These are phyloP conservation scores for Aproaerema taeniolella DNA, from an alignment of 2,888 invertebrate species.

Conservation along the genomic window DNA sequence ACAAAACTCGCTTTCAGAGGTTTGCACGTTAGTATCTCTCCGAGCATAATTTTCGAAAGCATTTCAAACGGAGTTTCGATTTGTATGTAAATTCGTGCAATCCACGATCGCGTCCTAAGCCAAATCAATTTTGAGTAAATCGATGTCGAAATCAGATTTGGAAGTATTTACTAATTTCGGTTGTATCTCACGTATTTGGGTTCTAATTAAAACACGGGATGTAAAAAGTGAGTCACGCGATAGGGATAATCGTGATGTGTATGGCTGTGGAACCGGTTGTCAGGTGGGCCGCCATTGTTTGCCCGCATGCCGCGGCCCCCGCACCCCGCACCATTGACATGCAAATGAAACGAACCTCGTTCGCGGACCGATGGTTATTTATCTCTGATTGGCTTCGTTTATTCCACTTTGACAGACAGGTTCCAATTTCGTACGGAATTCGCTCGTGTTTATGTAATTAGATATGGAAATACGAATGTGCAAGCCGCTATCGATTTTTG, in stretches of 20 bases:
- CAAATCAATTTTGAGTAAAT: slow-evolving; percentile 3
- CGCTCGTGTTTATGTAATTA: slow-evolving; percentile 52
- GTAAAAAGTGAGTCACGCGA: slow-evolving; percentile 14
- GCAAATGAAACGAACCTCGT: slow-evolving; percentile 66
- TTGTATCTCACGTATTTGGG: background rate
- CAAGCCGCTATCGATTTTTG: slow-evolving; percentile 20
- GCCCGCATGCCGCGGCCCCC: slow-evolving; percentile 24
- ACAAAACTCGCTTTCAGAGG: too few species aligned
- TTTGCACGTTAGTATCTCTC: too few species aligned
- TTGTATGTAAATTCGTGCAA: slow-evolving; percentile 5
- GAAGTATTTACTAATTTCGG: background rate
- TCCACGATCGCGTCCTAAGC: background rate
- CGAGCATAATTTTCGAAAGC: too few species aligned
- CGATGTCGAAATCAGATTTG: background rate
- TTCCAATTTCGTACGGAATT: slow-evolving; percentile 58
- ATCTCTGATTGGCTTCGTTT: slow-evolving; percentile 73
- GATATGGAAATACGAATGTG: slow-evolving; percentile 38
- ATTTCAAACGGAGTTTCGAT: too few species aligned
- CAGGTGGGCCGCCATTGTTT: slow-evolving; percentile 56
- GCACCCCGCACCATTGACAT: slow-evolving; percentile 54
- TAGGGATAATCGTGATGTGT: slow-evolving; percentile 18
- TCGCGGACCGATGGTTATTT: slow-evolving; percentile 67
- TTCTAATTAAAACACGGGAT: slow-evolving; percentile 6
- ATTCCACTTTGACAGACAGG: slow-evolving; percentile 69
- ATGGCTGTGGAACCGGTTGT: slow-evolving; percentile 30